Percentiles rank a stretch among this genome's conserved stretches.
phyloP scores from a whole-genome alignment of 2,888 invertebrate genomes.

The Cataglyphis albicans region DNA sequence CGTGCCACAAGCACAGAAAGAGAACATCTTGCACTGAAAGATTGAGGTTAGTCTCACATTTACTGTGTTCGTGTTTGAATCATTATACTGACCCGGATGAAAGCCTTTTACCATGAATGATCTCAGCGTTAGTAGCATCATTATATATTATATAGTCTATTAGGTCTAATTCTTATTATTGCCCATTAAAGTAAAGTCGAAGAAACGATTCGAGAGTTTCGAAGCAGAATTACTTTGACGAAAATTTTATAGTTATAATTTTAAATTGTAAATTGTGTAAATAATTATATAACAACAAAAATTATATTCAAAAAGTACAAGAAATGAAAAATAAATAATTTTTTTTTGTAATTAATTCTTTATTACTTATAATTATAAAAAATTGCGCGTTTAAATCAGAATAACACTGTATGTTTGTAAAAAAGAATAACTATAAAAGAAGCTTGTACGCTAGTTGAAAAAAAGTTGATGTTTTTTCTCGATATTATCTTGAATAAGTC shows the following conservation, averaged over 20 bases:
- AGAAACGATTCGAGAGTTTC: background rate
- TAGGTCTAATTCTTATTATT: background rate
- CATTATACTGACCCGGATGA: background rate
- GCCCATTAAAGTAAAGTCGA: background rate
- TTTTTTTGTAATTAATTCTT: background rate
- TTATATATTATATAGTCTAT: background rate
- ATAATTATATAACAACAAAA: background rate
- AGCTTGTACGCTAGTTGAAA: background rate
- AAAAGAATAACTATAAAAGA: background rate
- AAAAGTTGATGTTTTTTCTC: background rate
- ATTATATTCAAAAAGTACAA: background rate
- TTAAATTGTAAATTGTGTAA: background rate
- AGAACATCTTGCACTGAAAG: background rate
- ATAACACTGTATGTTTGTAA: background rate
- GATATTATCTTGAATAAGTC: background rate
- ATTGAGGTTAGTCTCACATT: background rate
- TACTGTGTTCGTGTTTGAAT: background rate
- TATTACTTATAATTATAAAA: constrained; percentile 7
- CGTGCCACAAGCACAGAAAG: background rate
- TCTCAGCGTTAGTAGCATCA: background rate
- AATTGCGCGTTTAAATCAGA: background rate
- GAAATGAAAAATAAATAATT: background rate
- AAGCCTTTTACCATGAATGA: background rate
- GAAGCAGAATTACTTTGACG: background rate
- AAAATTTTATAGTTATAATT: background rate